phyloP scores from a whole-genome alignment of 2,888 invertebrate genomes.

The Euspilapteryx auroguttella region DNA sequence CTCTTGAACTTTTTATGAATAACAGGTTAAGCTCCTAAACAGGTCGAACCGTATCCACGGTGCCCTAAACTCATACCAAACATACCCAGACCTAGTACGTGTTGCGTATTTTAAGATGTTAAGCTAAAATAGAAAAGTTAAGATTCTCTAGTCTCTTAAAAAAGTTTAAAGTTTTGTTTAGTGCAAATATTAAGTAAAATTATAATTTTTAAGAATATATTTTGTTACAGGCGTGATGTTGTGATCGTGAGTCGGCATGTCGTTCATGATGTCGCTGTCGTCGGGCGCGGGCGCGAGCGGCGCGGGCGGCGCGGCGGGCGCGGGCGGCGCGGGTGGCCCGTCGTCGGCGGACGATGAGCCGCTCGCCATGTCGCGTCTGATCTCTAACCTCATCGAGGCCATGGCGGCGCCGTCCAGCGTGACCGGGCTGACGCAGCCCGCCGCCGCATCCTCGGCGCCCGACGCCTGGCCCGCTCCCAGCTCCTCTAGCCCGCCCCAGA shows the following conservation, averaged over 20 bases:
- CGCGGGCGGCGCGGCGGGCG: conserved; percentile 19
- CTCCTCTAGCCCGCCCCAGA: conserved; percentile 23
- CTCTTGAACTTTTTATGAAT: no score
- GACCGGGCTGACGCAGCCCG: conserved; percentile 15
- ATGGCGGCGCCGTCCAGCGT: conserved; percentile 45
- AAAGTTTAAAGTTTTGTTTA: no score
- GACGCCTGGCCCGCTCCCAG: conserved; percentile 43
- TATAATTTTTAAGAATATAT: background rate
- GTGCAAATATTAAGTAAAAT: no score
- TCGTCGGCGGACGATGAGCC: conserved; percentile 20
- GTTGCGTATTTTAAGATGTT: no score
- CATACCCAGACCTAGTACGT: no score
- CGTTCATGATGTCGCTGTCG: conserved; percentile 8
- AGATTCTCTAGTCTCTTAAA: no score
- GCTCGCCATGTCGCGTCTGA: conserved; percentile 42
- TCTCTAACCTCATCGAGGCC: conserved; percentile 57
- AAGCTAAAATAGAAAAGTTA: no score
- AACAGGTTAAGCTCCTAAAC: no score
- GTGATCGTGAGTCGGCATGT: conserved; percentile 13
- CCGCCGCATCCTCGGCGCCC: conserved; percentile 29
- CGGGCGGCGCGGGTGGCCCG: conserved; percentile 11
- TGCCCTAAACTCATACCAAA: no score
- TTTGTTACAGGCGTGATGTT: conserved; percentile 39
- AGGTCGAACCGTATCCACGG: no score
- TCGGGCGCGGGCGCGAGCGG: conserved; percentile 19